These are phyloP conservation scores for Pituophis catenifer DNA, from an alignment of 2,113 vertebrate genomes.

Conservation along the genomic window DNA sequence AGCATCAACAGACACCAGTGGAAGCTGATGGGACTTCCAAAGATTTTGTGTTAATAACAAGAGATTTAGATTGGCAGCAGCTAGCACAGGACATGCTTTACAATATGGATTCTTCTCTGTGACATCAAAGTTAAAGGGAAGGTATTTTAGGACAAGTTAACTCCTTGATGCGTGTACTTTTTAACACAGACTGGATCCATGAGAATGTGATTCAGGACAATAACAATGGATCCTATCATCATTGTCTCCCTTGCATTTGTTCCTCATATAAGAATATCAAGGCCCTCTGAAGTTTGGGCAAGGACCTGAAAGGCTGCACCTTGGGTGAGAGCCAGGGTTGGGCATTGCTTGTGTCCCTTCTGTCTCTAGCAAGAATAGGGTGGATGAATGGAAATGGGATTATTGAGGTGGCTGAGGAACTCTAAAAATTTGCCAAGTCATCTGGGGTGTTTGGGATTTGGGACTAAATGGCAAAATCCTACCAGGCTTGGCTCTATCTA, in stretches of 20 bases:
- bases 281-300: neutral
- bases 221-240: neutral
- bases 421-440: neutral
- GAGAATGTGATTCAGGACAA: neutral
- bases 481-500: neutral
- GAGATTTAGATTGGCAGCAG: neutral
- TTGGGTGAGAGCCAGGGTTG: neutral
- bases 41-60: neutral
- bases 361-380: neutral
- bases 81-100: neutral
- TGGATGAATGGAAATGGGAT: neutral
- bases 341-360: neutral
- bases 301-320: neutral
- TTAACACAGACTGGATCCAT: neutral
- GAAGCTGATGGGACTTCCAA: neutral
- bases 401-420: neutral
- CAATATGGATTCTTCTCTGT: neutral
- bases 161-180: neutral
- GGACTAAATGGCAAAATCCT: neutral
- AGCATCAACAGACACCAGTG: neutral
- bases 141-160: neutral
- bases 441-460: neutral
- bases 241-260: neutral
- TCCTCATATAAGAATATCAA: neutral
- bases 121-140: neutral